Base-by-base conservation (phyloP, 2,113 vertebrate genomes). In the Gallinago paraguaiae region DNA sequence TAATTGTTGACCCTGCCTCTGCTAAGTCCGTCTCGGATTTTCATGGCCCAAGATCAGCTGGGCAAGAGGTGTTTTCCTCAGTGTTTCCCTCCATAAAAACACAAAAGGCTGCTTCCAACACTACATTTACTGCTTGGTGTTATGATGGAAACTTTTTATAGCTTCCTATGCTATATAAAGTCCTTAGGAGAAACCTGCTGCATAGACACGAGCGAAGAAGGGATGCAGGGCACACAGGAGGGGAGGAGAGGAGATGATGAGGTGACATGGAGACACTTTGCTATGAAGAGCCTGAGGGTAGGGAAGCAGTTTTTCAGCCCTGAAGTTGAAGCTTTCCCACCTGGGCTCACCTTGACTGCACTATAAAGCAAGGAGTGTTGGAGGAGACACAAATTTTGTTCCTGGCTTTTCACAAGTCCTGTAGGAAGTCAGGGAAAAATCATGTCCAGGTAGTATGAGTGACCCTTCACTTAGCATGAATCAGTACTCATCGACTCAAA, bases 71-170 rank as follows among this genome's bases (percentile, higher is more conserved):
- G 59, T 75, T 88, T 78, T 74, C 65, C 65, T 89, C 83, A 65
- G 72, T 10, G 69, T 70, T 93, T 90, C 22, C 31, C 45, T 82
- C 82, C 71, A 70, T 74, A 69, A 86, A 91, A 74, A 57, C 67
- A 75, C 74, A 59, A 72, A 93, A 64, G 20, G 46, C 74, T 72
- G 65, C 64, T 57, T 79, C 90, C 89, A 72, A 39, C 57, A 8
- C 46, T 25, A n/a, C 67, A 63, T 71, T 45, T 71, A 67, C 70
- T 86, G 31, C 63, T 68, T 25, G 20, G 24, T 48, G 19, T 63
- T 74, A 61, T 4, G 27, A 63, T 31, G 63, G 74, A 63, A 81
- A 57, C 10, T 48, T 63, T 53, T 45, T 24, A 39, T 8, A 14
- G 39, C 22, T 78, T 65, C 45, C 59, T 65, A 28, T 56, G 60